A percentile compares a stretch with the other conserved stretches of the same genome.
Conservation (phyloP, 2,113 vertebrate species). For the Sinocyclocheilus maitianheensis region DNA sequence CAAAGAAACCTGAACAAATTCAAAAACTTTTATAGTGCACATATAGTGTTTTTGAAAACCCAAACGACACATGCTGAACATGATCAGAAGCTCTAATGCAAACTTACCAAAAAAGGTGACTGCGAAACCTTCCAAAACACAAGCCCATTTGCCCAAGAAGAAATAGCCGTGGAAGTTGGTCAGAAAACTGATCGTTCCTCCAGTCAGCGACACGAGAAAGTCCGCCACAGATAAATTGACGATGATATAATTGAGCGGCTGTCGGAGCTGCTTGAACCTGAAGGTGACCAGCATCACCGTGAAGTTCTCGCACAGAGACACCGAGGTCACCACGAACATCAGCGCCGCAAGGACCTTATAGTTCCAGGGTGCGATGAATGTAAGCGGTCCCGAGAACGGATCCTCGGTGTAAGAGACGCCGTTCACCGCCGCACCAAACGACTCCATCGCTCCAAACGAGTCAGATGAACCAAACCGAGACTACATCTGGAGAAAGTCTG, state of each 20-base stretch:
- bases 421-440: slow-evolving; percentile 68
- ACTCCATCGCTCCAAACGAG: slow-evolving; percentile 52
- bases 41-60: background rate
- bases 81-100: background rate
- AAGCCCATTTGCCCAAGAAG: slow-evolving; percentile 85
- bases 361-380: slow-evolving; percentile 81
- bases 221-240: slow-evolving; percentile 88
- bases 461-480: background rate
- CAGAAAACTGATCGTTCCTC: slow-evolving; percentile 83
- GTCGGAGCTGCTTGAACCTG: slow-evolving; percentile 83
- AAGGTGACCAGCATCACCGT: slow-evolving; percentile 85
- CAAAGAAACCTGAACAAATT: no score
- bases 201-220: slow-evolving; percentile 84
- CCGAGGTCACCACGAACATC: slow-evolving; percentile 82
- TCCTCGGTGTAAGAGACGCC: slow-evolving; percentile 73
- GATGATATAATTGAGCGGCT: slow-evolving; percentile 87
- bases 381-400: slow-evolving; percentile 76
- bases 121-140: slow-evolving; percentile 87
- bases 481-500: background rate
- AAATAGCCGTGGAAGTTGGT: slow-evolving; percentile 86
- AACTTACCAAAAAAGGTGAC: slow-evolving; percentile 89
- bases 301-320: slow-evolving; percentile 86
- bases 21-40: no score
- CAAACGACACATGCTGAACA: background rate
- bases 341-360: slow-evolving; percentile 84